phyloP scores from a whole-genome alignment of 2,888 invertebrate species.

The Drosophila borealis region DNA sequence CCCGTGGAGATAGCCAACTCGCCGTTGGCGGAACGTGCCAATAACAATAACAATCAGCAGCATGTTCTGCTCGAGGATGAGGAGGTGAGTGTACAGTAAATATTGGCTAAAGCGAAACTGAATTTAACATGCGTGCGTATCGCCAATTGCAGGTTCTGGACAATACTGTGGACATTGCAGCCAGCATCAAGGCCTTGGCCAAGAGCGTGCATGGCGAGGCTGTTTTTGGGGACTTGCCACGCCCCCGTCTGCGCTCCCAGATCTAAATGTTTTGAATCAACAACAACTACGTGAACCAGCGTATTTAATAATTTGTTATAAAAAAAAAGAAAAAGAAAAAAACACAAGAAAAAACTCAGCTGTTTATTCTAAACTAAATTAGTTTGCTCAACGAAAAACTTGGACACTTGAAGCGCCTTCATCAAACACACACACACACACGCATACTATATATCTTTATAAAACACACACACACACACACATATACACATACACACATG shows the following conservation, averaged over 20 bases:
- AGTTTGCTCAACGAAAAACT: constrained; percentile 71
- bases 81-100: constrained; percentile 71
- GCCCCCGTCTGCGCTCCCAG: constrained; percentile 93
- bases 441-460: constrained; percentile 10
- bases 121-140: neutral
- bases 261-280: constrained; percentile 86
- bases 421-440: constrained; percentile 27
- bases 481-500: constrained; percentile 12
- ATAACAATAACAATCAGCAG: constrained; percentile 49
- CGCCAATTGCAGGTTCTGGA: constrained; percentile 84
- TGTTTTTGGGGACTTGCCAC: constrained; percentile 94
- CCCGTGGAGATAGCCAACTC: constrained; percentile 90
- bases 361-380: constrained; percentile 71
- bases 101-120: neutral
- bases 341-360: constrained; percentile 16
- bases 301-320: constrained; percentile 46
- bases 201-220: constrained; percentile 95
- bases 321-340: constrained; percentile 9
- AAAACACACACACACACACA: constrained; percentile 6
- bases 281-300: constrained; percentile 62
- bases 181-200: constrained; percentile 96
- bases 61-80: constrained; percentile 55
- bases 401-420: constrained; percentile 48
- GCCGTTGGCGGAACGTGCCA: constrained; percentile 72
- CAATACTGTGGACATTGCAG: constrained; percentile 93